These are phyloP conservation scores for Sebastes nivosus DNA, from an alignment of 2,797 vertebrate species.

Conservation along the genomic window DNA sequence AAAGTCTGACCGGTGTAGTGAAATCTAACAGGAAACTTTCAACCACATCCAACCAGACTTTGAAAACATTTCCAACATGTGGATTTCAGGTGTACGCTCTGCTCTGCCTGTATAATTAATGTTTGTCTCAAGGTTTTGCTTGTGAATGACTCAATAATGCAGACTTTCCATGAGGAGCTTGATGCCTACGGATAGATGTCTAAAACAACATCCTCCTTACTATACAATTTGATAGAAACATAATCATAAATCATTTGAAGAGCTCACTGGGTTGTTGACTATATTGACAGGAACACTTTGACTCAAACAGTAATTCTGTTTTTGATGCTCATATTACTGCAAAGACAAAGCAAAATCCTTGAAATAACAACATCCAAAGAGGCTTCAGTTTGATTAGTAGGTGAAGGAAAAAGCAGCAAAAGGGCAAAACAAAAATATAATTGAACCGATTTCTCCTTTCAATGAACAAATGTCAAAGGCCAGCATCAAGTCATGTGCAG, in stretches of 20 bases:
- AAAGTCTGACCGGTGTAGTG: background rate
- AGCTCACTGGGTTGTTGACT: background rate
- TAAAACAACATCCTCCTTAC: background rate
- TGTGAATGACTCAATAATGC: background rate
- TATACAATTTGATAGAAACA: background rate
- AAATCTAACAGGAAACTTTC: background rate
- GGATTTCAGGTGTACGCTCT: background rate
- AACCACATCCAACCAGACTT: background rate
- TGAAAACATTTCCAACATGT: background rate
- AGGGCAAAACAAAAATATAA: slow-evolving; percentile 40
- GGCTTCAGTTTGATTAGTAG: slow-evolving; percentile 11
- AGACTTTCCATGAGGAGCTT: background rate
- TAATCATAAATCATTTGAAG: slow-evolving; percentile 3
- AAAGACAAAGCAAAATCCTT: slow-evolving; percentile 18
- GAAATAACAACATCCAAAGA: background rate
- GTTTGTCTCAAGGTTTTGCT: slow-evolving; percentile 3
- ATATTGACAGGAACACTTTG: background rate
- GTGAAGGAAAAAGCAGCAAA: slow-evolving; percentile 30
- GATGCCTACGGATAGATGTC: background rate
- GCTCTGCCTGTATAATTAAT: slow-evolving; percentile 1
- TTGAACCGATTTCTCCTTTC: slow-evolving; percentile 52
- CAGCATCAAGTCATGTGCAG: slow-evolving; percentile 50
- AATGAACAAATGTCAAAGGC: slow-evolving; percentile 73
- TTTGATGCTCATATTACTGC: background rate
- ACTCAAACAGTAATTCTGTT: background rate